Conservation (phyloP, 2,113 vertebrate genomes). For the Balaeniceps rex region DNA sequence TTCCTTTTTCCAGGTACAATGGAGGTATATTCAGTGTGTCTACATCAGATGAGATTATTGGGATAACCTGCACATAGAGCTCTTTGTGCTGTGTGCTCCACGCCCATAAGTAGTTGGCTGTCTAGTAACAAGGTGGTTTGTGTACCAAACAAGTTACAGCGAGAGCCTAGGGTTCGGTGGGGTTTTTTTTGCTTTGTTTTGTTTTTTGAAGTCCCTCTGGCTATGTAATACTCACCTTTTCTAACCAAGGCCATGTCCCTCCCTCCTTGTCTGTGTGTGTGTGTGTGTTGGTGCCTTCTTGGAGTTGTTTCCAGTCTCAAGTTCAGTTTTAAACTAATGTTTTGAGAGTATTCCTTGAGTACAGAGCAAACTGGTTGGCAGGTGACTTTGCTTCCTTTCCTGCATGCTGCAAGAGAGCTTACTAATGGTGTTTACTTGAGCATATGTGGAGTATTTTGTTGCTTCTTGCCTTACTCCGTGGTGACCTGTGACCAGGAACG, state of each 20-base stretch:
- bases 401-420: not conserved
- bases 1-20: fast-evolving
- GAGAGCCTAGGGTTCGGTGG: not conserved
- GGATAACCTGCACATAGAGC: not conserved
- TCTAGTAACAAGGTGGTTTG: slow-evolving; percentile 9
- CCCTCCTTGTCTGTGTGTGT: not conserved
- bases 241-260: not conserved
- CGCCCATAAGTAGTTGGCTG: not conserved
- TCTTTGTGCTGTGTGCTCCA: not conserved
- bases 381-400: not conserved
- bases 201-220: not conserved
- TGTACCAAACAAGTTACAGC: slow-evolving; percentile 1
- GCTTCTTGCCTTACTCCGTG: not conserved
- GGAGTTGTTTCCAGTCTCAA: not conserved
- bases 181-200: not conserved
- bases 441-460: not conserved
- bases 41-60: not conserved
- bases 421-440: not conserved
- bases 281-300: not conserved
- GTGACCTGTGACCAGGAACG: not conserved
- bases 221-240: not conserved
- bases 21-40: not conserved
- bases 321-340: not conserved
- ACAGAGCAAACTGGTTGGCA: not conserved
- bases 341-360: not conserved